Conservation (phyloP, 2,888 invertebrate species). For the Pachliopta kotzebuea region DNA sequence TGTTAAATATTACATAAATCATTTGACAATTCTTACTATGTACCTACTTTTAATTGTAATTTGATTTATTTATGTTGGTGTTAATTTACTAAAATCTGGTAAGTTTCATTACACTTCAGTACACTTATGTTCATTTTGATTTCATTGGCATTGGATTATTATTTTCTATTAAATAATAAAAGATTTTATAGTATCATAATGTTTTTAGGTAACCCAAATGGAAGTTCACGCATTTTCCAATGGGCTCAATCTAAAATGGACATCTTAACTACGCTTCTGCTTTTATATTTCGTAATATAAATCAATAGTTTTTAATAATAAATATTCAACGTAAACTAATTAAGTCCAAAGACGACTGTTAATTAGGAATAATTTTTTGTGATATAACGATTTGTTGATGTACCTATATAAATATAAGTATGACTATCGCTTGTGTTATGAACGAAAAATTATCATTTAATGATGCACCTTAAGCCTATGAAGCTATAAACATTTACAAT, state of each 20-base stretch:
- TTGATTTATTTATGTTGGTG: slow-evolving; percentile 35
- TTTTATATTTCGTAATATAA: slow-evolving; percentile 48
- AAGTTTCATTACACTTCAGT: slow-evolving; percentile 62
- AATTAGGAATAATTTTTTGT: slow-evolving; percentile 67
- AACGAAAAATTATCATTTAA: slow-evolving; percentile 49
- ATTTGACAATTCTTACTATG: slow-evolving; percentile 1
- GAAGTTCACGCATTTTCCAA: slow-evolving; percentile 71
- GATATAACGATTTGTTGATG: slow-evolving; percentile 68
- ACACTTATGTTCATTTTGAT: slow-evolving; percentile 41
- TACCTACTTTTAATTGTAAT: slow-evolving; percentile 12
- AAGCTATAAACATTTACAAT: slow-evolving; percentile 34
- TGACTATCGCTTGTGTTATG: slow-evolving; percentile 49
- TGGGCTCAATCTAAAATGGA: slow-evolving; percentile 67
- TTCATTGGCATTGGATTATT: slow-evolving; percentile 39
- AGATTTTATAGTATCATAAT: slow-evolving; percentile 65
- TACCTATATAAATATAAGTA: slow-evolving; percentile 52
- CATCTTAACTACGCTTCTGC: slow-evolving; percentile 56
- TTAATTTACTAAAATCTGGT: slow-evolving; percentile 68
- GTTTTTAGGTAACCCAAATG: slow-evolving; percentile 80
- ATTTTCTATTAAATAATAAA: slow-evolving; percentile 31
- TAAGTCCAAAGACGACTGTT: slow-evolving; percentile 72
- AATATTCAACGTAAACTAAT: slow-evolving; percentile 46
- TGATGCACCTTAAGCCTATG: slow-evolving; percentile 43
- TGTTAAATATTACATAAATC: slow-evolving; percentile 8
- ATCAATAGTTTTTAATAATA: slow-evolving; percentile 38